Percentiles rank a stretch among this genome's conserved stretches.
These are phyloP conservation scores for Pholis gunnellus DNA, from an alignment of 2,113 vertebrate genomes.

Conservation along the genomic window DNA sequence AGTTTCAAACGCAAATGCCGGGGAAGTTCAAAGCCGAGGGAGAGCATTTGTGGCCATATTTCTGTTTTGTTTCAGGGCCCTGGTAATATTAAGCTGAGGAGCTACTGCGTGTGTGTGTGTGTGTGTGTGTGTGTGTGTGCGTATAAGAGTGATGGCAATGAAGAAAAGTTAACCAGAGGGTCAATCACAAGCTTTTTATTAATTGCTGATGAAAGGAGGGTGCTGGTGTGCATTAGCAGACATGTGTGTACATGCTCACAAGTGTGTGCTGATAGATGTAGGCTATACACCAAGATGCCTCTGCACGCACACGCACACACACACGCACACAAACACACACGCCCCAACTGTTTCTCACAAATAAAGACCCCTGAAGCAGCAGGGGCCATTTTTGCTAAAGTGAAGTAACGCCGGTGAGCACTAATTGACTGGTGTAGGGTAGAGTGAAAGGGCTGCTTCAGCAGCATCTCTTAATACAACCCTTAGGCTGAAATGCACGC, in stretches of 20 bases:
- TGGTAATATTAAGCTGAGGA: conserved; percentile 63
- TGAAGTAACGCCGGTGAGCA: conserved; percentile 57
- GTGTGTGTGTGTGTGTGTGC: conserved; percentile 1
- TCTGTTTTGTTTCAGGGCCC: conserved; percentile 74
- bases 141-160: conserved; percentile 37
- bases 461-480: conserved; percentile 77
- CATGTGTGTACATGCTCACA: not conserved
- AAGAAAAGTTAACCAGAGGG: conserved; percentile 50
- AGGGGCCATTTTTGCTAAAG: conserved; percentile 64
- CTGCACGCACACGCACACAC: conserved; percentile 1
- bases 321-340: conserved; percentile 3
- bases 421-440: conserved; percentile 69
- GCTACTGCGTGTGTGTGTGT: not conserved
- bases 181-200: conserved; percentile 66
- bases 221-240: conserved; percentile 19
- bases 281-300: not conserved
- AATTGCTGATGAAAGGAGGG: conserved; percentile 63
- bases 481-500: conserved; percentile 71
- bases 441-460: conserved; percentile 78
- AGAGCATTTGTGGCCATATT: conserved; percentile 78
- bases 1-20: conserved; percentile 80
- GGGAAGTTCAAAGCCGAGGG: conserved; percentile 81
- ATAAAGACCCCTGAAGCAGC: conserved; percentile 44
- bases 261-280: conserved; percentile 5
- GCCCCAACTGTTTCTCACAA: conserved; percentile 38